Percentiles rank a stretch among this genome's conserved stretches.
phyloP scores from a whole-genome alignment of 2,797 vertebrate genomes.

The Nothura maculosa region DNA sequence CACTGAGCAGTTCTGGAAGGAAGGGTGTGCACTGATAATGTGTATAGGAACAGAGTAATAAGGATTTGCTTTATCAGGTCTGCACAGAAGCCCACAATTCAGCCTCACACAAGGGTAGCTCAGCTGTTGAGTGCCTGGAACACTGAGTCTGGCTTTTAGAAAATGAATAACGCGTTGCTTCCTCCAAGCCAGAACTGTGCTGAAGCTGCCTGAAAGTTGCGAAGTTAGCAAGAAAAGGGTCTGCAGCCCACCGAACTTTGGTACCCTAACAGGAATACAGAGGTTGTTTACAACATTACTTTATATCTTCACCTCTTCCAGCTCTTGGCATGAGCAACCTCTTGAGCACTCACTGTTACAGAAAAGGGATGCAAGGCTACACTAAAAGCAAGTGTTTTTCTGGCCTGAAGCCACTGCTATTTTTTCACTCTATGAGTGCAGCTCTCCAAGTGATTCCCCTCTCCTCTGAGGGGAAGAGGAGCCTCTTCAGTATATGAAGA shows the following conservation, averaged over 20 bases:
- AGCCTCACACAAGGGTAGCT: fast-evolving
- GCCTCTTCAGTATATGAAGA: neutral
- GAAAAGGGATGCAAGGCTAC: neutral
- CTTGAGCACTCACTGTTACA: neutral
- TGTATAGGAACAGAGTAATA: fast-evolving
- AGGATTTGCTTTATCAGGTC: neutral
- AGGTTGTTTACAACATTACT: fast-evolving
- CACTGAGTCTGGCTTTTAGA: neutral
- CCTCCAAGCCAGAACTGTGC: neutral
- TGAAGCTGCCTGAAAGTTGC: neutral
- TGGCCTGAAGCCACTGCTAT: neutral
- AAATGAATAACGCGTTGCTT: neutral
- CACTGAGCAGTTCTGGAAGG: neutral
- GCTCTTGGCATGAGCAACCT: neutral
- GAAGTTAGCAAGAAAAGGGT: neutral
- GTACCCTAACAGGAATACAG: neutral
- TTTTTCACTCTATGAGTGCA: neutral
- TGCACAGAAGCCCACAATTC: neutral
- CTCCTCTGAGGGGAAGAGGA: neutral
- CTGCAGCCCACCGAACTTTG: neutral
- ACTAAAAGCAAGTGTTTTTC: neutral
- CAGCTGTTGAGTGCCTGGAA: neutral
- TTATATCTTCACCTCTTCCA: fast-evolving
- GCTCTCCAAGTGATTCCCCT: neutral
- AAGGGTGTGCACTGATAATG: neutral